Base-by-base conservation (phyloP, 2,888 invertebrate species). In the Hesperia comma region DNA sequence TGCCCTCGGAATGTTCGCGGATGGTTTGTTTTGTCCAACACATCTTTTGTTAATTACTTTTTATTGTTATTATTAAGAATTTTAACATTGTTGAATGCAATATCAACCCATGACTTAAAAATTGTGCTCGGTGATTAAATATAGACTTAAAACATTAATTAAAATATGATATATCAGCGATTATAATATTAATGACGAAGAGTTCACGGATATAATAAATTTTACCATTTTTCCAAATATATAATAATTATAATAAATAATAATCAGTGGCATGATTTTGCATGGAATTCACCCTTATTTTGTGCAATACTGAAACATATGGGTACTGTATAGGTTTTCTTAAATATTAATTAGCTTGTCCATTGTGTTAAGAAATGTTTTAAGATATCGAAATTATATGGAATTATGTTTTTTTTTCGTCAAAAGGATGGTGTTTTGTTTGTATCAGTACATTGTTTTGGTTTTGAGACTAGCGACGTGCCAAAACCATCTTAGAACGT, bases 1-100 rank as follows among this genome's bases (percentile, higher is more conserved):
- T 80, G 77, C 88, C 86, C 89, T 85, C 80, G 85, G 83, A 84
- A 84, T 84, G 91, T 90, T 90, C 89, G 84, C 73, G 84, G 86
- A 90, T 88, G 90, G 89, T 90, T 90, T 84, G 84, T 87, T 88
- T 87, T 81, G 80, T 83, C 84, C 85, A 79, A 79, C 79, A 80
- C 81, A 79, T 82, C 77, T 87, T 91, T 92, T 92, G 90, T 92
- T 92, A 83, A 83, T 87, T 87, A 87, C 84, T 87, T 76, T 89
- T 90, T 90, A 90, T 91, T 92, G 91, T 91, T 92, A 89, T 91
- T 85, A 88, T 88, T 92, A 90, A 91, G 88, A 90, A 84, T 89
- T 91, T 92, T 90, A 89, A 91, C 82, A 81, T 91, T 92, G 92
- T 92, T 91, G 86, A 86, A 78, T 85, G 83, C 88, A 88, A 89